These are phyloP conservation scores for Orbicella faveolata DNA, from an alignment of 64 coral and sea anemone species.

Conservation along the genomic window DNA sequence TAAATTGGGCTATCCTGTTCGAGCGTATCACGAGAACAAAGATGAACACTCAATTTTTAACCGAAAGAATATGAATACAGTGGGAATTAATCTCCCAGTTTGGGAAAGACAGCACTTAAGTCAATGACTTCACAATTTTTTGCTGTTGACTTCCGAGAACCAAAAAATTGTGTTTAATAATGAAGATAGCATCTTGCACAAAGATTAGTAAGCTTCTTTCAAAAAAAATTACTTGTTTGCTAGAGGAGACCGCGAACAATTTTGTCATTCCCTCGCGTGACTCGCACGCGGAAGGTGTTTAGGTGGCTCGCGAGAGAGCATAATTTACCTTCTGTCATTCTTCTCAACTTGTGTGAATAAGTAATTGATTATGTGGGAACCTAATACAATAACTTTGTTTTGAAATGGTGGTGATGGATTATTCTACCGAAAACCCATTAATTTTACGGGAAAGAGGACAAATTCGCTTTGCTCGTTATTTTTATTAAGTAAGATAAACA, in stretches of 20 bases:
- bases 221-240: not conserved
- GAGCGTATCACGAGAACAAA: not conserved
- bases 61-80: not conserved
- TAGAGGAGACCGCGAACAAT: not conserved
- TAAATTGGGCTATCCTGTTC: not conserved
- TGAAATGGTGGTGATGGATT: conserved; percentile 11
- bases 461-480: not conserved
- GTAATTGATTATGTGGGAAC: conserved; percentile 22
- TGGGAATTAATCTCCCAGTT: not conserved
- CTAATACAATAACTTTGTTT: conserved; percentile 35
- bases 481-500: not conserved
- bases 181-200: not conserved
- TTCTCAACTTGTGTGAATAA: conserved; percentile 9
- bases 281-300: not conserved
- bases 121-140: not conserved
- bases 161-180: not conserved
- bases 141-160: not conserved
- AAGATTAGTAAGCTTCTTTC: not conserved
- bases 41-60: not conserved
- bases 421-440: not conserved
- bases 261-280: not conserved
- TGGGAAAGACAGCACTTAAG: not conserved
- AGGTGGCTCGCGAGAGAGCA: not conserved
- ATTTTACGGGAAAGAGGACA: not conserved
- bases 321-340: conserved; percentile 4